These are phyloP conservation scores for Drosophila carrolli DNA, from an alignment of 1,140 invertebrate genomes.

Conservation along the genomic window DNA sequence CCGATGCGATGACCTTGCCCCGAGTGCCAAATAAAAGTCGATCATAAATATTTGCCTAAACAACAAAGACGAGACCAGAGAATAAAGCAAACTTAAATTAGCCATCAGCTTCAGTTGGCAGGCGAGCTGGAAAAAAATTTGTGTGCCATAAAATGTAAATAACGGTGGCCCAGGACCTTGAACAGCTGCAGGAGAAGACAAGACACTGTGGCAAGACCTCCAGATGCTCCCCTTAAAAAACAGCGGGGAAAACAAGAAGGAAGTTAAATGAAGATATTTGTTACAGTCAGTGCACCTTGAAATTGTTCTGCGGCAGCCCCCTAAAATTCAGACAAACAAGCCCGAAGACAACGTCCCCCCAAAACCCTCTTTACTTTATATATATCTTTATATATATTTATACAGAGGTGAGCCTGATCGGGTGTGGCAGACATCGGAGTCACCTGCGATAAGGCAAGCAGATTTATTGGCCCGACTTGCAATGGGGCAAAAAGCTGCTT, in stretches of 20 bases:
- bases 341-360: not conserved
- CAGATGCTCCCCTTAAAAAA: slow-evolving; percentile 23
- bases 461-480: slow-evolving; percentile 39
- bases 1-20: slow-evolving; percentile 28
- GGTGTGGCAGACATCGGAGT: slow-evolving; percentile 34
- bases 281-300: slow-evolving; percentile 79
- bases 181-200: slow-evolving; percentile 33
- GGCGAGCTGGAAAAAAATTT: slow-evolving; percentile 18
- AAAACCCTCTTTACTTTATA: not conserved
- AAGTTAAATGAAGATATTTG: slow-evolving; percentile 79
- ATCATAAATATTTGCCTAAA: slow-evolving; percentile 77
- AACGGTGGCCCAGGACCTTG: slow-evolving; percentile 42
- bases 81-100: slow-evolving; percentile 77
- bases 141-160: slow-evolving; percentile 74
- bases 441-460: slow-evolving; percentile 45
- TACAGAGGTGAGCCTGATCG: slow-evolving; percentile 10
- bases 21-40: slow-evolving; percentile 66
- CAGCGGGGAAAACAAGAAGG: slow-evolving; percentile 3
- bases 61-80: slow-evolving; percentile 39
- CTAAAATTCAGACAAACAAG: slow-evolving; percentile 29
- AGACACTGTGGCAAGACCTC: slow-evolving; percentile 40
- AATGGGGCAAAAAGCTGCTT: slow-evolving; percentile 30
- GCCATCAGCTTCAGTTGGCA: slow-evolving; percentile 44
- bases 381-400: slow-evolving; percentile 7
- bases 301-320: slow-evolving; percentile 69